Evolutionary conservation across 92 coral and sea anemone genomes (phyloP).

Genomic region (Hydrozoanthus gracilis): DNA sequence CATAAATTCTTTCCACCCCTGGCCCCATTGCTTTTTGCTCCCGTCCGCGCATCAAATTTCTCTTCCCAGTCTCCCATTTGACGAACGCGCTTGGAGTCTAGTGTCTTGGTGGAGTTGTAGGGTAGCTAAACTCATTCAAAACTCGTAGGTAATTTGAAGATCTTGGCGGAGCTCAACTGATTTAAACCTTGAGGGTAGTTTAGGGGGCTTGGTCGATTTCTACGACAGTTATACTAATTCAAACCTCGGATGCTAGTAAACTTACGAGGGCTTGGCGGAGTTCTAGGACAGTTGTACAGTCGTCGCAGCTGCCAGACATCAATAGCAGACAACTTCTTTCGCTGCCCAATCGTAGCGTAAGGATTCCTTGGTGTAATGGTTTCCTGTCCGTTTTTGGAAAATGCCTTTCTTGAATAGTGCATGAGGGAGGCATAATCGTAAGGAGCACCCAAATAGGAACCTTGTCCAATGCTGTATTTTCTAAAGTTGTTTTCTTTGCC

Average conservation of each 20-base stretch:
- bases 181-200: too few relatives aligned
- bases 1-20: too few relatives aligned
- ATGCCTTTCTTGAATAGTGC: constrained; percentile 3
- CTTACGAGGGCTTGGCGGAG: constrained; percentile 14
- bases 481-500: constrained; percentile 7
- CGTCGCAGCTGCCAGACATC: constrained; percentile 8
- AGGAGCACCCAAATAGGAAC: constrained; percentile 6
- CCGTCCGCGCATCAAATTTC: too few relatives aligned
- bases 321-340: neutral
- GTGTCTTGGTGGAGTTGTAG: too few relatives aligned
- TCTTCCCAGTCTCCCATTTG: too few relatives aligned
- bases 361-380: constrained; percentile 13
- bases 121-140: too few relatives aligned
- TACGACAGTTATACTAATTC: neutral
- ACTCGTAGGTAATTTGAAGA: too few relatives aligned
- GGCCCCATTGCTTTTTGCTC: too few relatives aligned
- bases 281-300: constrained; percentile 10
- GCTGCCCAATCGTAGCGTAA: constrained; percentile 7
- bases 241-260: neutral
- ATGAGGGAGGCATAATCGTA: constrained; percentile 4
- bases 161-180: too few relatives aligned
- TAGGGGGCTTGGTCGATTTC: too few relatives aligned
- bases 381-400: neutral
- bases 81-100: too few relatives aligned
- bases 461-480: constrained; percentile 7